A percentile compares a stretch with the other conserved stretches of the same genome.
phyloP scores from a whole-genome alignment of 1,140 invertebrate species.

The Vanessa atalanta region DNA sequence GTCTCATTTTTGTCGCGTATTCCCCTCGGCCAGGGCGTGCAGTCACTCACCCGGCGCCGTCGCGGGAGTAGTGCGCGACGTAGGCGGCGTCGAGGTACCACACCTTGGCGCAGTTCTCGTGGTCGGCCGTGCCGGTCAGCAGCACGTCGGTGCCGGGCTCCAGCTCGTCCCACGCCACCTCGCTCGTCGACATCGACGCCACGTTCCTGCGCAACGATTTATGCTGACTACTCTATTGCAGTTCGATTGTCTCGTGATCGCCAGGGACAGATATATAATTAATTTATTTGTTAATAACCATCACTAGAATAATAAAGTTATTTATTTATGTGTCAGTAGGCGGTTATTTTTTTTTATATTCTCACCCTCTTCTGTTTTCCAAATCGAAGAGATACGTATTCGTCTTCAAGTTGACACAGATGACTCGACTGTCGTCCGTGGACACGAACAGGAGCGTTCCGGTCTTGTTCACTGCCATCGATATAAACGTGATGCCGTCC shows the following conservation, averaged over 20 bases:
- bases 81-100: slow-evolving; percentile 69
- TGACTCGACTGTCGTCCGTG: slow-evolving; percentile 64
- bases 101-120: slow-evolving; percentile 66
- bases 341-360: not conserved
- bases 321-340: too few relatives aligned
- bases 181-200: slow-evolving; percentile 64
- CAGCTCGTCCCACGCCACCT: slow-evolving; percentile 62
- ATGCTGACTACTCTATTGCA: too few relatives aligned
- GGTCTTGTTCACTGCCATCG: slow-evolving; percentile 65
- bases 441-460: slow-evolving; percentile 67
- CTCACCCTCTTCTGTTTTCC: slow-evolving; percentile 70
- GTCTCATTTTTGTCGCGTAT: too few relatives aligned
- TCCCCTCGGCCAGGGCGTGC: not conserved
- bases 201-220: slow-evolving; percentile 51
- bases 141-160: slow-evolving; percentile 65
- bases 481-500: slow-evolving; percentile 53
- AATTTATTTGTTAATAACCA: too few relatives aligned
- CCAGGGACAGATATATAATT: too few relatives aligned
- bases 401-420: slow-evolving; percentile 67
- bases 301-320: too few relatives aligned
- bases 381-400: slow-evolving; percentile 59
- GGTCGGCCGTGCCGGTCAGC: slow-evolving; percentile 58
- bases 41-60: slow-evolving; percentile 34
- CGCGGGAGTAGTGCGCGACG: slow-evolving; percentile 57
- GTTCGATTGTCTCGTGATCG: too few relatives aligned